phyloP scores from a whole-genome alignment of 2,113 vertebrate species.

The Salvator merianae region DNA sequence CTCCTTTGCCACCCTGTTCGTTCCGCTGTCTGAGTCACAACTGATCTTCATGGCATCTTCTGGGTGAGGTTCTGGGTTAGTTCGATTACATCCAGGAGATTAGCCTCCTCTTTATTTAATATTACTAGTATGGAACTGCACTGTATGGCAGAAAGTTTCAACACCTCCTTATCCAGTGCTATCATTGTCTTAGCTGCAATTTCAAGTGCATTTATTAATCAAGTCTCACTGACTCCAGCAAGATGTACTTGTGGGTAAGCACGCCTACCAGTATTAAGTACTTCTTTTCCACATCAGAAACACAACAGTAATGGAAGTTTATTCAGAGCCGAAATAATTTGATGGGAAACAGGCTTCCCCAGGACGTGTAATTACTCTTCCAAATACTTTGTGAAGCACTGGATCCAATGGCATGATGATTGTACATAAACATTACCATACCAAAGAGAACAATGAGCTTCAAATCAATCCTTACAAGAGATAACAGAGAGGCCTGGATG shows the following conservation, averaged over 20 bases:
- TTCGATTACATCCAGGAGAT: too few relatives aligned
- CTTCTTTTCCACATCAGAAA: not conserved
- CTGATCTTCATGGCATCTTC: too few relatives aligned
- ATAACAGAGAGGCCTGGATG: constrained; percentile 47
- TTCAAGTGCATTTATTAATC: not conserved
- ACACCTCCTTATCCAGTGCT: too few relatives aligned
- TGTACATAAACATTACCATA: constrained; percentile 17
- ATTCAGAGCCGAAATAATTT: constrained; percentile 22
- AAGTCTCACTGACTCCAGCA: not conserved
- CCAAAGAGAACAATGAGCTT: constrained; percentile 25
- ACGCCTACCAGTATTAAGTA: not conserved
- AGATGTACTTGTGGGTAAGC: not conserved
- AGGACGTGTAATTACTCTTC: constrained; percentile 29
- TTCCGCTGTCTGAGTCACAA: too few relatives aligned
- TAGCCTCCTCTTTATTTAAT: too few relatives aligned
- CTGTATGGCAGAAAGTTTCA: too few relatives aligned
- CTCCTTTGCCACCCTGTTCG: too few relatives aligned
- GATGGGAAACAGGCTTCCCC: not conserved
- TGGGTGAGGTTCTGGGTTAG: too few relatives aligned
- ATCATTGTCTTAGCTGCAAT: not conserved
- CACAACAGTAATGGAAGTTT: constrained; percentile 12
- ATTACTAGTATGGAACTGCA: too few relatives aligned
- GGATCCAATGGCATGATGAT: constrained; percentile 4
- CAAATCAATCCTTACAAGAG: constrained; percentile 31
- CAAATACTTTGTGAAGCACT: not conserved